Percentiles rank a stretch among this genome's conserved stretches.
phyloP scores from a whole-genome alignment of 2,888 invertebrate species.

The Pyrgus malvae region DNA sequence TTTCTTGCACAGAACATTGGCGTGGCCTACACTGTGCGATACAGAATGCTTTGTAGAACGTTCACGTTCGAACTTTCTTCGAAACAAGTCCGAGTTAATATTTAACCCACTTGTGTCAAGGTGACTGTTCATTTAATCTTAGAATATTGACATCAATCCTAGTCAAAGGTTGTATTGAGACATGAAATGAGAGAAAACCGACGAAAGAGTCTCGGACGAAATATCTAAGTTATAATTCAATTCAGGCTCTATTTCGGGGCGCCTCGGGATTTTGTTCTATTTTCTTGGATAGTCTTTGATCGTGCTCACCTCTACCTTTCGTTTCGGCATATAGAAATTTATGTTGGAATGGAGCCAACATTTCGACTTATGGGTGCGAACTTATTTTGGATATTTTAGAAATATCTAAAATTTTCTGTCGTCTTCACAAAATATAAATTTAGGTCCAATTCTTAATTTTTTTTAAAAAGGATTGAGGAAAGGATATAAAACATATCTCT shows the following conservation, averaged over 20 bases:
- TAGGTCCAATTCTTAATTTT: too few species aligned
- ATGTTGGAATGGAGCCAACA: slow-evolving; percentile 5
- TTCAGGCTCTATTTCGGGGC: background rate
- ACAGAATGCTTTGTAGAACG: too few species aligned
- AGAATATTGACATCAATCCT: background rate
- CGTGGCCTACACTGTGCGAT: too few species aligned
- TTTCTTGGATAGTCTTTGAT: background rate
- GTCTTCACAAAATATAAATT: too few species aligned
- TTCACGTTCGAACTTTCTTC: too few species aligned
- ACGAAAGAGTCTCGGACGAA: background rate
- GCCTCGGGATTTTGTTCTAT: slow-evolving; percentile 3
- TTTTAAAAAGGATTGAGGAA: too few species aligned
- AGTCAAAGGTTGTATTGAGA: background rate
- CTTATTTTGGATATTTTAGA: slow-evolving; percentile 2
- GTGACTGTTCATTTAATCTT: too few species aligned
- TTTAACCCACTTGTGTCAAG: too few species aligned
- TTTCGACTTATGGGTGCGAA: background rate
- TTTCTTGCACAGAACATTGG: too few species aligned
- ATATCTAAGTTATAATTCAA: slow-evolving; percentile 8
- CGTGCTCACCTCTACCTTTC: background rate
- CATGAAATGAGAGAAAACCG: background rate
- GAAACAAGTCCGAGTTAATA: too few species aligned
- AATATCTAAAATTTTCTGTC: too few species aligned
- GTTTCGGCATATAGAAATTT: slow-evolving; percentile 1
- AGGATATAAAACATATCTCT: too few species aligned